A percentile compares a stretch with the other conserved stretches of the same genome.
phyloP scores from a whole-genome alignment of 2,113 vertebrate species.

The Chlamydotis undulata region DNA sequence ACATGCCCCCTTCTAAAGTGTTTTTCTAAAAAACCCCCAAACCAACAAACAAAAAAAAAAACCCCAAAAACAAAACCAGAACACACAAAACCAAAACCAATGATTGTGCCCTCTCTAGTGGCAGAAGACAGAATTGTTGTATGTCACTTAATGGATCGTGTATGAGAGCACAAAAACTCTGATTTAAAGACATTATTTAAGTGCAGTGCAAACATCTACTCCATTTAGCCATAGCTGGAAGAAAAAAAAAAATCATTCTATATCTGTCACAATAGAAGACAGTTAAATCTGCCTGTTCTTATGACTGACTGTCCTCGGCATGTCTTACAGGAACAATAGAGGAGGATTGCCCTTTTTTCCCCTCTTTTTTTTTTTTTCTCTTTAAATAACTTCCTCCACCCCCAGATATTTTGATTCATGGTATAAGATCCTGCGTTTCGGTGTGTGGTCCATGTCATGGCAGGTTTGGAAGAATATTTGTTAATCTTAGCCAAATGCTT shows the following conservation, averaged over 20 bases:
- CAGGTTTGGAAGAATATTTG: background rate
- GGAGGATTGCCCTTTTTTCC: background rate
- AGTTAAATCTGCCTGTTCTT: background rate
- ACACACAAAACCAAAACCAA: background rate
- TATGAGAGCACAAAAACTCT: background rate
- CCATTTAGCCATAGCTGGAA: background rate
- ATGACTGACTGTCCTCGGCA: background rate
- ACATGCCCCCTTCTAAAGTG: background rate
- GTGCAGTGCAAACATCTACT: background rate
- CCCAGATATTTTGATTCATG: background rate
- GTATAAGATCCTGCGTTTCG: background rate
- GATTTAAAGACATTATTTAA: background rate
- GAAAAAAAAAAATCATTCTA: background rate
- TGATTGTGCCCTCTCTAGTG: background rate
- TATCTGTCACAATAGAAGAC: background rate
- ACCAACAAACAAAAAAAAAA: background rate
- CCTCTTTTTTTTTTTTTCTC: background rate
- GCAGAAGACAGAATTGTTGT: background rate
- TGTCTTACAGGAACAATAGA: background rate
- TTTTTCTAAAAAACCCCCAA: background rate
- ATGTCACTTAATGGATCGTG: accelerated
- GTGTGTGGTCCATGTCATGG: background rate
- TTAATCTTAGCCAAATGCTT: background rate
- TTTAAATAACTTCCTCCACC: background rate
- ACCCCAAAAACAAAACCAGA: no score